Base-by-base conservation (phyloP, 2,113 vertebrate genomes). In the Enhydra lutris region DNA sequence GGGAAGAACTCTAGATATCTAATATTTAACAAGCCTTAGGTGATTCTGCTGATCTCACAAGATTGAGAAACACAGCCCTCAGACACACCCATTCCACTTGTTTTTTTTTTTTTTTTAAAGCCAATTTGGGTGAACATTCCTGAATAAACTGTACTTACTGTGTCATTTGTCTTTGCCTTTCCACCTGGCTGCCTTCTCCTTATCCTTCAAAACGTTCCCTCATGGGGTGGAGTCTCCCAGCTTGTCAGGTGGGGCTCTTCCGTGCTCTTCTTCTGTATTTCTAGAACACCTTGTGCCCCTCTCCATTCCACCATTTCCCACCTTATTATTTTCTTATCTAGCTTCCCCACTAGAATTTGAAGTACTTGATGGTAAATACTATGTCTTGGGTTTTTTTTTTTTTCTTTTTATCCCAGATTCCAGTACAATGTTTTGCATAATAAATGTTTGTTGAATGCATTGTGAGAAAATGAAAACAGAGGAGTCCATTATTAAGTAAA, bases 391-490 rank as follows among this genome's bases (percentile, higher is more conserved):
- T 88, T 94, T 69, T 31, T 39, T 21, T 23, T 91, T 94, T 84
- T 17, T 83, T 57, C 81, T 55, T 29, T 74, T 93, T 50, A 31
- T 45, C 65, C n/a, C 45, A 93, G 7, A 93, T 50, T 71, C 29
- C 71, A 83, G 50, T 24, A 85, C 29, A 81, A 45, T 42, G 73
- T 26, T 65, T 57, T 85, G 24, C 42, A 65, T 34, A 52, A 52
- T 71, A 86, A 96, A 42, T 52, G 21, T 69, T 94, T 42, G 14
- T 71, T 69, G 59, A 82, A 85, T 47, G 34, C 76, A 93, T 96
- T 95, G n/a, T 24, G 94, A 89, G 71, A 91, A 91, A 57, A 90
- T 85, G 36, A 76, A 95, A 93, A 82, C 4, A 8, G 63, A 89
- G 36, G 20, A 61, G 29, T 34, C 78, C 23, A 34, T 81, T 73